Evolutionary conservation across 2,113 vertebrate species (phyloP), one percentile per base, ranked within the genome.

Genomic region (Vulpes lagopus): DNA sequence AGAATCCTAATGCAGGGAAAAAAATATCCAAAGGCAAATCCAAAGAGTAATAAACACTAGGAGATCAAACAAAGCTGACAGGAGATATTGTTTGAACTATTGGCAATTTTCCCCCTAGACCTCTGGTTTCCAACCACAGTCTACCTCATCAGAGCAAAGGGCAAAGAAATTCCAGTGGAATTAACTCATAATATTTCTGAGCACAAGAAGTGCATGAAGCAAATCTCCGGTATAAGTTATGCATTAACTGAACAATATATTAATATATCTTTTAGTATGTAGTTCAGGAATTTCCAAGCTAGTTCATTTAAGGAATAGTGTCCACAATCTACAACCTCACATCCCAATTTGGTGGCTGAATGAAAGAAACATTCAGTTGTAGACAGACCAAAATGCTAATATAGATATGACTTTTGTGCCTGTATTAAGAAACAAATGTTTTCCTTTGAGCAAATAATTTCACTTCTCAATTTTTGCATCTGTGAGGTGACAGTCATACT

Each of bases 121-220:
- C 35, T 88, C 78, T 89, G 49, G 38, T 95, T 98, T 95, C 95
- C 32, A 95, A 89, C 60, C 43, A 71, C 82, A 80, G 93, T 91
- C n/a, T 89, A 94, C 60, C 53, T 92, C 35, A 86, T 35, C 17
- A 76, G 78, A 97, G 38, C 32, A 96, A 89, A 95, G 65, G 35
- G 49, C 49, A 95, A 98, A 64, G 89, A 91, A 86, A 97, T 96
- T 92, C 92, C 80, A 90, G 14, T 8, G 69, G 55, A 95, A 95
- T 79, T 93, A 96, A 90, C 60, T 93, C 35, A 86, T 60, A 81
- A 85, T 85, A 92, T 78, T 93, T 96, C 90, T 95, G 19, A 89
- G 43, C 30, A 80, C 53, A 93, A 95, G 35, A 53, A 89, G 25
- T 62, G 6, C 49, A 32, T 78, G 62, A 95, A 95, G 79, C 55